These are phyloP conservation scores for Netelia fuscicornis DNA, from an alignment of 2,888 invertebrate species.

Conservation along the genomic window DNA sequence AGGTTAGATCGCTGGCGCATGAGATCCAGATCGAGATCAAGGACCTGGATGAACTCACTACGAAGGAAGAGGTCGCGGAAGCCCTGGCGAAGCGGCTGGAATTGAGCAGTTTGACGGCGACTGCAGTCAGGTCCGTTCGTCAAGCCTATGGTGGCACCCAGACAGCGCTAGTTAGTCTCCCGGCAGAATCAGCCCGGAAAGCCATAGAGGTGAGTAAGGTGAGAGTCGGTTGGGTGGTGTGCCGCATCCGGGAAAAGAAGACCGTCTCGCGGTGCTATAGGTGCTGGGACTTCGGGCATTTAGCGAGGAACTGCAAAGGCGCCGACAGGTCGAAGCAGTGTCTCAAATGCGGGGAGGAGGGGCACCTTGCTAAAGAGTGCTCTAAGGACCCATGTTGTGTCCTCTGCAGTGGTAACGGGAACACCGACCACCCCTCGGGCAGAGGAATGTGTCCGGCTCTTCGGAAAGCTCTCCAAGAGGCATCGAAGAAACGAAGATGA, in stretches of 20 bases:
- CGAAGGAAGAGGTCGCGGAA: constrained; percentile 52
- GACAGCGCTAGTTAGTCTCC: constrained; percentile 53
- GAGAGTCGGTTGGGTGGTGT: constrained; percentile 62
- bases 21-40: constrained; percentile 59
- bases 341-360: constrained; percentile 57
- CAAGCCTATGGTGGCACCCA: constrained; percentile 60
- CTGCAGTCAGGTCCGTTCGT: constrained; percentile 34
- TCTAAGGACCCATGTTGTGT: constrained; percentile 22
- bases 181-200: constrained; percentile 36
- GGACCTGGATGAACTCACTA: constrained; percentile 61
- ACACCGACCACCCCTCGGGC: constrained; percentile 44
- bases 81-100: constrained; percentile 17
- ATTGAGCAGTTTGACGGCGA: neutral
- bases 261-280: constrained; percentile 49
- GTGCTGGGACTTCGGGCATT: constrained; percentile 63
- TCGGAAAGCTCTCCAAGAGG: constrained; percentile 53
- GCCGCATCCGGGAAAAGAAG: constrained; percentile 55
- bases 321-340: constrained; percentile 39
- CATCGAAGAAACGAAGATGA: constrained; percentile 50
- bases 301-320: constrained; percentile 51
- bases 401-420: constrained; percentile 41
- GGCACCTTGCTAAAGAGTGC: constrained; percentile 55
- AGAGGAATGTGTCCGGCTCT: constrained; percentile 56
- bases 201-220: constrained; percentile 9
- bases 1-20: constrained; percentile 45